Percentiles rank a stretch among this genome's conserved stretches.
Evolutionary conservation across 23 tunicate species (phyloP).

Genomic region (Clavelina lepadiformis): DNA sequence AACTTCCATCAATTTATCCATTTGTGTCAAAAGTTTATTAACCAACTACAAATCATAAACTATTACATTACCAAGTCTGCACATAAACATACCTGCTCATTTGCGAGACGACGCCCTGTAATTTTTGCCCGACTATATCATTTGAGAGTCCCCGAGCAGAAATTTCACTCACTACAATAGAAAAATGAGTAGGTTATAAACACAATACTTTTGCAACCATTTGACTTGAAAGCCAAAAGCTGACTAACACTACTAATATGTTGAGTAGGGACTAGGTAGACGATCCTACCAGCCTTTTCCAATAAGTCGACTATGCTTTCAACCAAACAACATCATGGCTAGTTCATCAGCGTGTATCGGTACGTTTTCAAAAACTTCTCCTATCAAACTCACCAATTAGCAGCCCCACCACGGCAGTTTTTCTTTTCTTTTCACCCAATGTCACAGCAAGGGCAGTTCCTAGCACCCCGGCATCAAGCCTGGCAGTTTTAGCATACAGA

Average conservation of each 20-base stretch:
- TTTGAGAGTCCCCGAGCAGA: conserved; percentile 5
- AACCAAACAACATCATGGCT: neutral
- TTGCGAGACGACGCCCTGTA: conserved; percentile 12
- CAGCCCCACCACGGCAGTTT: conserved; percentile 23
- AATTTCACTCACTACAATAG: conserved; percentile 11
- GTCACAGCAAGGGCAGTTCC: conserved; percentile 30
- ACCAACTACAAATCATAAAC: too few relatives aligned
- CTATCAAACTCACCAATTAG: conserved; percentile 31
- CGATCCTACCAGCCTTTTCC: too few relatives aligned
- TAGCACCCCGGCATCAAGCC: conserved; percentile 10
- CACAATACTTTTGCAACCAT: neutral
- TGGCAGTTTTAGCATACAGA: conserved; percentile 12
- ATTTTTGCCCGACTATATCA: conserved; percentile 16
- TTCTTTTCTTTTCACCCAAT: conserved; percentile 12
- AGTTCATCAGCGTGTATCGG: neutral
- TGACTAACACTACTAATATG: neutral
- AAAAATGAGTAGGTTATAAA: too few relatives aligned
- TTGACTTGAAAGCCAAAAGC: neutral
- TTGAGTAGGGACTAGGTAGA: neutral
- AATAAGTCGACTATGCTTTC: too few relatives aligned
- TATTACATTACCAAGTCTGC: too few relatives aligned
- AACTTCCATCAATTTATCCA: too few relatives aligned
- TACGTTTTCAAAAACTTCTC: too few relatives aligned
- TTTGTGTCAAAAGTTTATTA: too few relatives aligned
- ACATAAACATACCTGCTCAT: conserved; percentile 11